A percentile compares a stretch with the other conserved stretches of the same genome.
phyloP scores from a whole-genome alignment of 2,113 vertebrate species.

The Tachuris rubrigastra region DNA sequence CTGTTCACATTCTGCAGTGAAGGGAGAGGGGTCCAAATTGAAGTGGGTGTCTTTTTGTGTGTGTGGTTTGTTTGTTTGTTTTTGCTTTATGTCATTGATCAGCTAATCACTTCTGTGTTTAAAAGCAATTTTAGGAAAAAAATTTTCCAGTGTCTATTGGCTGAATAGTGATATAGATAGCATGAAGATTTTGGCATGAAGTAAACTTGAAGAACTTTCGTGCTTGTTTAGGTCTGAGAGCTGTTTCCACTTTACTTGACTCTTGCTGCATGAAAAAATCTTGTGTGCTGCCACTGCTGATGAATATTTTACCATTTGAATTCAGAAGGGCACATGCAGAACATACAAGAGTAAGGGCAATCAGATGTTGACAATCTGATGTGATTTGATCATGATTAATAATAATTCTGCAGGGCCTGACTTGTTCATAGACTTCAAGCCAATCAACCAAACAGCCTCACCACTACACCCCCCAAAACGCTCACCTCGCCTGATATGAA shows the following conservation, averaged over 20 bases:
- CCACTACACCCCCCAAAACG: fast-evolving
- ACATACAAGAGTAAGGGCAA: neutral
- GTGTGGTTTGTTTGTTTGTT: neutral
- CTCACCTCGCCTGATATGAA: neutral
- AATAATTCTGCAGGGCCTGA: neutral
- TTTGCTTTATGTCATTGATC: neutral
- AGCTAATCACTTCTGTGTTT: neutral
- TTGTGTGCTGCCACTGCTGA: neutral
- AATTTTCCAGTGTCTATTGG: neutral
- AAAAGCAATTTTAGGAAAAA: neutral
- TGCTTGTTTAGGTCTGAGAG: neutral
- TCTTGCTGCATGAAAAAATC: neutral
- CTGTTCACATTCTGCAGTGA: neutral
- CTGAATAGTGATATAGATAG: neutral
- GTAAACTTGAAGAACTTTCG: neutral
- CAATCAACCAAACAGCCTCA: neutral
- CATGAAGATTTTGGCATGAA: neutral
- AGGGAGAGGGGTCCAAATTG: neutral
- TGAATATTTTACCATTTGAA: neutral
- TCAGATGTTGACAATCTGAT: neutral
- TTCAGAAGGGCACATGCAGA: neutral
- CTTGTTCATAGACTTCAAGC: neutral
- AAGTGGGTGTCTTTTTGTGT: neutral
- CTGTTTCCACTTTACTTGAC: neutral
- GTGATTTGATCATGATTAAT: neutral